These are phyloP conservation scores for Erethizon dorsatum DNA, from an alignment of 2,797 vertebrate genomes.

Conservation along the genomic window DNA sequence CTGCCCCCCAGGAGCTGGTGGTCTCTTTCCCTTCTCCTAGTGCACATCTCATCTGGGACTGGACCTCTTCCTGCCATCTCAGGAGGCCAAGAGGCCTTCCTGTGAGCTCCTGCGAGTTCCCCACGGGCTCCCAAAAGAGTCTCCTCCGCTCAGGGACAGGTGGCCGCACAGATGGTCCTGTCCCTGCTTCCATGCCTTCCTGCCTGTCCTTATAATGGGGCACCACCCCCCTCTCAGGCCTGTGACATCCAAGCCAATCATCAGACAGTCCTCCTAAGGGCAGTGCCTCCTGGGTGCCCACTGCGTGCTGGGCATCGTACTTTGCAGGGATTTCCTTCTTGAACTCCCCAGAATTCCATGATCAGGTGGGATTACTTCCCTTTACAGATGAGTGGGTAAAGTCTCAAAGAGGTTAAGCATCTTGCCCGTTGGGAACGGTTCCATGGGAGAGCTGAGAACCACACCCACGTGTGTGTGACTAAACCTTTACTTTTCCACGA, in stretches of 20 bases:
- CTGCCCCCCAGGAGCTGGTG: background rate
- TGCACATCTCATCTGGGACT: background rate
- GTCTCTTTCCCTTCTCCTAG: background rate
- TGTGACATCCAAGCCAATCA: background rate
- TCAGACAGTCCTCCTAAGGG: background rate
- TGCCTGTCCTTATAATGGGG: background rate
- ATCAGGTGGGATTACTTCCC: background rate
- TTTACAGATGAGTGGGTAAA: background rate
- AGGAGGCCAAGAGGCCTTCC: background rate
- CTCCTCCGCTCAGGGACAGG: background rate
- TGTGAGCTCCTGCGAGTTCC: background rate
- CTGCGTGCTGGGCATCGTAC: rapidly evolving
- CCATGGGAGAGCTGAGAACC: background rate
- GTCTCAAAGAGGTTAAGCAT: background rate
- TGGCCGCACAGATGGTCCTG: background rate
- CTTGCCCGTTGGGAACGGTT: background rate
- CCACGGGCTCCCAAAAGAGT: background rate
- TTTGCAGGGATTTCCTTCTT: background rate
- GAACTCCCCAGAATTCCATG: background rate
- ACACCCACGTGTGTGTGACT: background rate
- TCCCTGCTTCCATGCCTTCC: background rate
- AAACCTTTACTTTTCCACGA: background rate
- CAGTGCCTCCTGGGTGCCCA: background rate
- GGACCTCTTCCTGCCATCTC: background rate
- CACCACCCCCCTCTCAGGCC: background rate